Evolutionary conservation across 2,888 invertebrate species (phyloP).

Genomic region (Diaphora mendica): DNA sequence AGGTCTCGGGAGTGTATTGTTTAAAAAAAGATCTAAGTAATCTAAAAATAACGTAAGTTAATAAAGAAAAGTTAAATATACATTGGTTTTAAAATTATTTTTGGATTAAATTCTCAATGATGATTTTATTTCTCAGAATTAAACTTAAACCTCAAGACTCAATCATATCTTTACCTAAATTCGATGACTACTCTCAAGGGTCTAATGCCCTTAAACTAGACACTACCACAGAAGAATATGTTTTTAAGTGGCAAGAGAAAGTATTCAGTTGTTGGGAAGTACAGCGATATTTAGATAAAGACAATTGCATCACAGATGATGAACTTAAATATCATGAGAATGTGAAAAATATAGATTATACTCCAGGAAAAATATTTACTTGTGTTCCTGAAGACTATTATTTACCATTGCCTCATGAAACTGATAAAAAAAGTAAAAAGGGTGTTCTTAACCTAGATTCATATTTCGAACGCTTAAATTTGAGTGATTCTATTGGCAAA

Average conservation of each 20-base stretch:
- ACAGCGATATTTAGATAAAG: slow-evolving; percentile 85
- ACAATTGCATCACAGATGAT: slow-evolving; percentile 88
- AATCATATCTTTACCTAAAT: slow-evolving; percentile 71
- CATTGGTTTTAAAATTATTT: background rate
- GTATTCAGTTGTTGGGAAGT: slow-evolving; percentile 87
- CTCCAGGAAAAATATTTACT: slow-evolving; percentile 80
- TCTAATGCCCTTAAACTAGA: slow-evolving; percentile 56
- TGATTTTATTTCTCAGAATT: slow-evolving; percentile 62
- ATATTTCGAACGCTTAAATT: slow-evolving; percentile 60
- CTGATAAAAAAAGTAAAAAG: slow-evolving; percentile 41
- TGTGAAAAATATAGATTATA: slow-evolving; percentile 65
- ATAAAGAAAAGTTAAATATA: background rate
- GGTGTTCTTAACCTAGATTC: slow-evolving; percentile 52
- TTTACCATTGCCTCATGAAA: slow-evolving; percentile 66
- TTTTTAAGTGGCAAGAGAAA: slow-evolving; percentile 91
- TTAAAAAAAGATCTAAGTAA: slow-evolving; percentile 80
- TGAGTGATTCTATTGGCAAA: slow-evolving; percentile 54
- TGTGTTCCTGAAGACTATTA: slow-evolving; percentile 87
- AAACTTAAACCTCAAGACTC: slow-evolving; percentile 71
- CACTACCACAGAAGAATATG: slow-evolving; percentile 63
- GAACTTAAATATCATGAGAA: slow-evolving; percentile 76
- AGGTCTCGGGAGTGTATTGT: slow-evolving; percentile 81
- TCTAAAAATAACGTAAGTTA: slow-evolving; percentile 82
- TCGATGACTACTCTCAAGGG: slow-evolving; percentile 68
- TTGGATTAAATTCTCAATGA: background rate